These are phyloP conservation scores for Heliconius himera DNA, from an alignment of 1,140 invertebrate genomes.

Conservation along the genomic window DNA sequence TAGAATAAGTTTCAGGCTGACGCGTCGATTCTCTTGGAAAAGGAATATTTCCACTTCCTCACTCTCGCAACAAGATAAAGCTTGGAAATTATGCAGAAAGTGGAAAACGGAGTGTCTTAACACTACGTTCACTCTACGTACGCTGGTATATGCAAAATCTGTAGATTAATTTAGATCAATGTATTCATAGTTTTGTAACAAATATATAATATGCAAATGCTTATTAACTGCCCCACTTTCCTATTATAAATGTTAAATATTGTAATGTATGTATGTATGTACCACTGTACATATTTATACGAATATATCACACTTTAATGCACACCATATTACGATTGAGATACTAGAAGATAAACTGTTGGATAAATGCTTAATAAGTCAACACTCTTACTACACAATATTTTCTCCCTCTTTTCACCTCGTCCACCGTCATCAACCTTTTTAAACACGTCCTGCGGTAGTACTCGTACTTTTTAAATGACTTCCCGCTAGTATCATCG, in stretches of 20 bases:
- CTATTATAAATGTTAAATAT: neutral
- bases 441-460: too few species aligned
- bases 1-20: too few species aligned
- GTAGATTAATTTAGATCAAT: neutral
- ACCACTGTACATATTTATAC: neutral
- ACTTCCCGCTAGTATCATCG: too few species aligned
- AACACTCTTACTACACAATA: neutral
- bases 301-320: neutral
- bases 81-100: too few species aligned
- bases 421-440: too few species aligned
- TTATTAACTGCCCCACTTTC: neutral
- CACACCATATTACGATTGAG: neutral
- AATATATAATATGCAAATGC: slow-evolving; percentile 1
- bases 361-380: neutral
- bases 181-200: neutral
- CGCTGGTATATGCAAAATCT: neutral
- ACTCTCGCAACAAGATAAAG: too few species aligned
- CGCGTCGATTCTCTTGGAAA: too few species aligned
- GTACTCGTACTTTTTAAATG: too few species aligned
- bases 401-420: too few species aligned
- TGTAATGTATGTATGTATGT: neutral
- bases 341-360: too few species aligned
- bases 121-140: neutral
- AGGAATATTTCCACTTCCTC: too few species aligned
- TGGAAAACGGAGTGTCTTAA: too few species aligned